phyloP scores from a whole-genome alignment of 2,888 invertebrate genomes.

The Julus scanicus region DNA sequence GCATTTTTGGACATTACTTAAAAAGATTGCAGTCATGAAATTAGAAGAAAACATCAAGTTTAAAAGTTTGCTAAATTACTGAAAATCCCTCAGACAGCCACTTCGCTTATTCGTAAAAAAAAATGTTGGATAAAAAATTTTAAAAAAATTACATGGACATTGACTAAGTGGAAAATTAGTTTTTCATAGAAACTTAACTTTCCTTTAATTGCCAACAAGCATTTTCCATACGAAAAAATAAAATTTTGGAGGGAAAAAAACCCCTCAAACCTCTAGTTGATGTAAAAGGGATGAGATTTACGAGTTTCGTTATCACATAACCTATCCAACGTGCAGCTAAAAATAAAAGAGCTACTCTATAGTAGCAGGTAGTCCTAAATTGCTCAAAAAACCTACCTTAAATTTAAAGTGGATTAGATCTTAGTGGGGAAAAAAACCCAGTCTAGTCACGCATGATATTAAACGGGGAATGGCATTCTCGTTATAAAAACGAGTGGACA shows the following conservation, averaged over 20 bases:
- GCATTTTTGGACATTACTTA: not conserved
- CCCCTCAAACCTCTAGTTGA: not conserved
- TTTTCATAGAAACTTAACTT: slow-evolving; percentile 19
- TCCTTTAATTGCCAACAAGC: slow-evolving; percentile 19
- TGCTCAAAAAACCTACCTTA: slow-evolving; percentile 16
- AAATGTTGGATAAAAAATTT: not conserved
- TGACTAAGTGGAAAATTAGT: slow-evolving; percentile 39
- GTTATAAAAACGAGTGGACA: not conserved
- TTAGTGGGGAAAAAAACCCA: not conserved
- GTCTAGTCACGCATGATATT: slow-evolving; percentile 38
- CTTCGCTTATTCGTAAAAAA: not conserved
- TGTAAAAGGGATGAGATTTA: slow-evolving; percentile 14
- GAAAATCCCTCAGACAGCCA: not conserved
- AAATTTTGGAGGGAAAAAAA: not conserved
- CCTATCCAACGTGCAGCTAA: slow-evolving; percentile 22
- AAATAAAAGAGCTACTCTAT: slow-evolving; percentile 22
- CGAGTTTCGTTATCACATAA: slow-evolving; percentile 30
- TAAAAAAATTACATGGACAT: slow-evolving; percentile 18
- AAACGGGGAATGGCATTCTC: slow-evolving; percentile 20
- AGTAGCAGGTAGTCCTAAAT: slow-evolving; percentile 39
- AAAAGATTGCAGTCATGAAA: not conserved
- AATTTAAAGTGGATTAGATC: slow-evolving; percentile 36
- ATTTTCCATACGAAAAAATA: not conserved
- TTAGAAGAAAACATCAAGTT: slow-evolving; percentile 17
- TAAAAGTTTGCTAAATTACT: not conserved